Evolutionary conservation across 1,140 invertebrate species (phyloP).

Genomic region (Zaprionus ghesquierei): DNA sequence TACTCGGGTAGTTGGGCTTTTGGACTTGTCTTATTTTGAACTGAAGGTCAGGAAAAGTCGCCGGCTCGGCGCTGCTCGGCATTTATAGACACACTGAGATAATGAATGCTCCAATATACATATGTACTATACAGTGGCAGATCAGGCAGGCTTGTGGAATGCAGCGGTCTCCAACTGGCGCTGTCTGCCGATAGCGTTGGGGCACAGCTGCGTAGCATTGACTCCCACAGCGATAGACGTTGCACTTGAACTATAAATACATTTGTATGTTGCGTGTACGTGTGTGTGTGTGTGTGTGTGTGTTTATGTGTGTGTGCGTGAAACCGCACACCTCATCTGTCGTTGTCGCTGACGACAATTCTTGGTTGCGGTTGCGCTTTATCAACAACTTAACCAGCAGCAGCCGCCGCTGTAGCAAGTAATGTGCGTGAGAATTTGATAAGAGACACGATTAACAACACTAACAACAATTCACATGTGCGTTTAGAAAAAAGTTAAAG

Average conservation of each 20-base stretch:
- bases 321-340: constrained; percentile 25
- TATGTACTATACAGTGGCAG: no score
- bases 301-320: background rate
- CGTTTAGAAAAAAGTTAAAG: background rate
- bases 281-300: background rate
- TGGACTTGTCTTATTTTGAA: constrained; percentile 6
- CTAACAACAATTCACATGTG: constrained; percentile 11
- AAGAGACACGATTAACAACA: constrained; percentile 6
- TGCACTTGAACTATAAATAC: constrained; percentile 50
- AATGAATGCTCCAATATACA: constrained; percentile 37
- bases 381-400: constrained; percentile 20
- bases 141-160: background rate
- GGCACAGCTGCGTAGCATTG: constrained; percentile 18
- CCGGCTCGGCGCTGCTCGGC: constrained; percentile 3
- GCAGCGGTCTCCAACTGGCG: constrained; percentile 29
- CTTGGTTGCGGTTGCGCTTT: background rate
- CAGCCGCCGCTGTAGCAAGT: background rate
- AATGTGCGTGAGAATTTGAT: constrained; percentile 28
- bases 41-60: constrained; percentile 34
- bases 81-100: constrained; percentile 49
- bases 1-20: background rate
- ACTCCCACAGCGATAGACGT: constrained; percentile 43
- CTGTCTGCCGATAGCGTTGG: background rate
- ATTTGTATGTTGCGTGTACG: background rate
- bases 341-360: background rate